A percentile compares a stretch with the other conserved stretches of the same genome.
These are phyloP conservation scores for Tetragonula carbonaria DNA, from an alignment of 2,888 invertebrate species.

Conservation along the genomic window DNA sequence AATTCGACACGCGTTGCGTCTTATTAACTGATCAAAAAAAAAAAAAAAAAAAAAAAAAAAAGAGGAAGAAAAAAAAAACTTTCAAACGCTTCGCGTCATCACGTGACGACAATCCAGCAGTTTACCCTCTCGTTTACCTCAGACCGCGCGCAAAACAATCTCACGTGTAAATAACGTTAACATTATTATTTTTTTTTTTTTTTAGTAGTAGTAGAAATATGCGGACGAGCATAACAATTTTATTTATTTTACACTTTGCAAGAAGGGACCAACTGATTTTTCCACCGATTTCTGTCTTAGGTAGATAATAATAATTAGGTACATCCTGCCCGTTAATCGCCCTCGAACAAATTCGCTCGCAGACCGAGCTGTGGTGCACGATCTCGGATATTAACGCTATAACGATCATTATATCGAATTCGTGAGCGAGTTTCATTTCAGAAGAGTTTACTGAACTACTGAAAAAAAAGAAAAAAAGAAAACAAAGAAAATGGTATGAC, in stretches of 20 bases:
- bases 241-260: conserved; percentile 83
- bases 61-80: neutral
- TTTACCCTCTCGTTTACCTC: conserved; percentile 68
- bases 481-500: too few relatives aligned
- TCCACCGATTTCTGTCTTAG: conserved; percentile 84
- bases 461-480: too few relatives aligned
- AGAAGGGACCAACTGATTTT: conserved; percentile 83
- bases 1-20: conserved; percentile 42
- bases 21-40: conserved; percentile 36
- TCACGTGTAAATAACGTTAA: conserved; percentile 77
- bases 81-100: conserved; percentile 52
- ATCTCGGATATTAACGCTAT: conserved; percentile 28
- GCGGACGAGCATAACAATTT: conserved; percentile 73
- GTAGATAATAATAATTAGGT: conserved; percentile 76
- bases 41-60: too few relatives aligned
- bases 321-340: conserved; percentile 81
- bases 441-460: too few relatives aligned
- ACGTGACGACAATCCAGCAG: conserved; percentile 56
- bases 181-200: conserved; percentile 1
- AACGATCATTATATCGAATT: too few relatives aligned
- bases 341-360: conserved; percentile 74
- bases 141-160: conserved; percentile 64
- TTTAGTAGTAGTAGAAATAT: conserved; percentile 67
- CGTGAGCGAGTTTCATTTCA: too few relatives aligned
- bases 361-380: conserved; percentile 30